Conservation (phyloP, 2,113 vertebrate species). For the Lagopus muta region DNA sequence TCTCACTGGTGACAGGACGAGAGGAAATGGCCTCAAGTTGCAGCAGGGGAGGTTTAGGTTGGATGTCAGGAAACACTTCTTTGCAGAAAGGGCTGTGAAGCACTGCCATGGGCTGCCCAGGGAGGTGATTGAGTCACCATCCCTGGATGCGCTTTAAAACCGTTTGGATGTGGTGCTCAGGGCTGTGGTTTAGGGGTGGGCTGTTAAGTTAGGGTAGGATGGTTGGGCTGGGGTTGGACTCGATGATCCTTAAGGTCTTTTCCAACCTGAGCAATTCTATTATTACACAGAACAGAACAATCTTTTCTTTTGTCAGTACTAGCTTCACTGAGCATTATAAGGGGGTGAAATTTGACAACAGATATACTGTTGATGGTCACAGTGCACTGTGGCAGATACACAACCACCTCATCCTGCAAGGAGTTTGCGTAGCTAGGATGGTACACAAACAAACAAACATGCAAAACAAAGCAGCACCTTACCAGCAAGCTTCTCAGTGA, state of each 20-base stretch:
- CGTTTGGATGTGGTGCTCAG: too few relatives aligned
- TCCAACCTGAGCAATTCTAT: background rate
- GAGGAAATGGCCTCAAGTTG: background rate
- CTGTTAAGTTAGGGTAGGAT: too few relatives aligned
- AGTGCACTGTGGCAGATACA: background rate
- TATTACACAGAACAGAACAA: background rate
- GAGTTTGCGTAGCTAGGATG: background rate
- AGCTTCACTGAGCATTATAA: background rate
- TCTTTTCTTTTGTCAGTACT: background rate
- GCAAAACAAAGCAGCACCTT: background rate
- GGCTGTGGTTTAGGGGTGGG: too few relatives aligned
- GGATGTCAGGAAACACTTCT: background rate
- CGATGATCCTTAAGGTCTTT: background rate
- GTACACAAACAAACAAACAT: background rate
- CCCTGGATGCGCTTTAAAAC: too few relatives aligned
- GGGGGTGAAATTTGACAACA: background rate
- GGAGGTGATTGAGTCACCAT: background rate
- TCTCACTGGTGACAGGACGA: background rate
- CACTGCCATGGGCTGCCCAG: background rate
- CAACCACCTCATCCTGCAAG: background rate
- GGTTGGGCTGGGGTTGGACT: background rate
- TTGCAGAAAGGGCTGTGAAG: background rate
- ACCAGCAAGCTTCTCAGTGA: slow-evolving; percentile 94
- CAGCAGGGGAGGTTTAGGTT: background rate
- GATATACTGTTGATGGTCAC: background rate